These are phyloP conservation scores for Amiota minor DNA, from an alignment of 2,888 invertebrate species.

Conservation along the genomic window DNA sequence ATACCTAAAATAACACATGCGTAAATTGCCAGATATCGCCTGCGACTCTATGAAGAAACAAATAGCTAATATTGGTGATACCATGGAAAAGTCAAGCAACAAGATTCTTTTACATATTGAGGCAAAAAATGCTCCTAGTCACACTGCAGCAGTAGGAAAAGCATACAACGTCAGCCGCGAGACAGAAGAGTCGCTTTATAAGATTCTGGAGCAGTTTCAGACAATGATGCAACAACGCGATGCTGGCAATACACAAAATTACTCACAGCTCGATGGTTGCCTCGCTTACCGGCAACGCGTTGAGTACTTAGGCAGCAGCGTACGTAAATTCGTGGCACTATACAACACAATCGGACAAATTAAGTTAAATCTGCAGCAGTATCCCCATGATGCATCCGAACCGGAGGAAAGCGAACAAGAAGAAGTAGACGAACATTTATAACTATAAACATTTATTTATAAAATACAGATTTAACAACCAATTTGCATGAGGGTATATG, in stretches of 20 bases:
- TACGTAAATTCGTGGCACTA: slow-evolving; percentile 65
- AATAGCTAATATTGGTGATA: slow-evolving; percentile 55
- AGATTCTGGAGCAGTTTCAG: slow-evolving; percentile 57
- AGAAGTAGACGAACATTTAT: neutral
- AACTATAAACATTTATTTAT: slow-evolving; percentile 4
- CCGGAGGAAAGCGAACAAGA: neutral
- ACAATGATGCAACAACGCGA: slow-evolving; percentile 43
- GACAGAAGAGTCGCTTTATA: slow-evolving; percentile 53
- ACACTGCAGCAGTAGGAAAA: slow-evolving; percentile 17
- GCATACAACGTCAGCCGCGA: slow-evolving; percentile 55
- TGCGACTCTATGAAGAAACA: slow-evolving; percentile 55
- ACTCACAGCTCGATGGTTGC: slow-evolving; percentile 39
- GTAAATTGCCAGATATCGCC: slow-evolving; percentile 42
- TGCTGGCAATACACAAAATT: slow-evolving; percentile 24
- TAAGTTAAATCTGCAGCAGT: slow-evolving; percentile 38
- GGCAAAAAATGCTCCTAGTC: slow-evolving; percentile 41
- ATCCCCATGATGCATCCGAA: neutral
- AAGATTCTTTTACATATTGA: slow-evolving; percentile 67
- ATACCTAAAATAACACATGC: neutral
- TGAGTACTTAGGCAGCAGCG: slow-evolving; percentile 61
- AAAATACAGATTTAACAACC: slow-evolving; percentile 49
- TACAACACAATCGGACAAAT: slow-evolving; percentile 56
- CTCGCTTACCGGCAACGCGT: slow-evolving; percentile 50
- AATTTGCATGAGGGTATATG: slow-evolving; percentile 60
- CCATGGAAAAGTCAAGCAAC: slow-evolving; percentile 65